Evolutionary conservation across 2,797 vertebrate genomes (phyloP), one percentile per base, ranked within the genome.

Genomic region (Microchirus variegatus): DNA sequence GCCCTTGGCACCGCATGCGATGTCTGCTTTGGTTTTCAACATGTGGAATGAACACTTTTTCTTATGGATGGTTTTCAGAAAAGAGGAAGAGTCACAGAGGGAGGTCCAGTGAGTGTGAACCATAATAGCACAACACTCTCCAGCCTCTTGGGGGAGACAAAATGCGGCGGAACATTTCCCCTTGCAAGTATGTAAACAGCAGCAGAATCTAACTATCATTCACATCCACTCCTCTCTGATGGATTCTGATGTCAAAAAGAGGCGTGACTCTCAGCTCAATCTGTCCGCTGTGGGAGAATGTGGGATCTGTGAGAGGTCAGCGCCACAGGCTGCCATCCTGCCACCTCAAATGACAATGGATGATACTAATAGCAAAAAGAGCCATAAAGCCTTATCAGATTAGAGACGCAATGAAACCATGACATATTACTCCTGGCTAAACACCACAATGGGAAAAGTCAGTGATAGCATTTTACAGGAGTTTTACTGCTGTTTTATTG

Each of bases 291-390:
- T 40, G 10, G 55, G 69, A 73, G 73, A 82, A 63, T 55, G 70
- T 43, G 70, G 62, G 55, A 66, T 86, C 63, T 52, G 53, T 11
- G 5, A 60, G 80, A 82, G 89, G 86, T 89, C 87, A 86, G 82
- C 56, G 83, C 85, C 79, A 86, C 67, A n/a, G 81, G 85, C 89
- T 81, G 83, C 84, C 82, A 77, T 78, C 58, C 72, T 80, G 82
- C 78, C 83, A 82, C 84, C 87, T 87, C 70, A 90, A 90, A 91
- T 87, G 84, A 90, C 81, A 89, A 91, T 87, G 53, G 85, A 90
- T 89, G 88, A 88, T 45, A 35, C 67, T 85, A 89, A 90, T 91
- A 89, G 88, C 77, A 68, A 79, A 51, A 79, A 68, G 80, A 83
- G 75, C 86, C 86, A 88, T 88, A 82, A 86, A 85, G 72, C 77